Base-by-base conservation (phyloP, 2,888 invertebrate genomes). In the Drosophila nigricruria region DNA sequence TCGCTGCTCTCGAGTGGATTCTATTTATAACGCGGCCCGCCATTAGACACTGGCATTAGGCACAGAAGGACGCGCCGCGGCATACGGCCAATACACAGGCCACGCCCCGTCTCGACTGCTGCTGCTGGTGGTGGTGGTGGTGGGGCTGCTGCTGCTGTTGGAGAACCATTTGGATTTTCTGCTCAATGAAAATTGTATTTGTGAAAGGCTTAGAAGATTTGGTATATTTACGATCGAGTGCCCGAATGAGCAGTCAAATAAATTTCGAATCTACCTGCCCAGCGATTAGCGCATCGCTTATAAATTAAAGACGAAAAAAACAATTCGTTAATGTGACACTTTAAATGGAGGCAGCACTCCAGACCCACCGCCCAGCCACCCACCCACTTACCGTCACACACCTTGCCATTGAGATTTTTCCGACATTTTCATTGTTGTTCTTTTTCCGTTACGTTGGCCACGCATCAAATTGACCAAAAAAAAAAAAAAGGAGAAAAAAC, bases 251-350 rank as follows among this genome's bases (percentile, higher is more conserved):
- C 18, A 78, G 58, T 81, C 73, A 70, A 81, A 85, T 87, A 87
- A 87, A 85, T 89, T 73, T 52, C n/a, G 53, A 70, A 38, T 54
- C 60, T 88, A 84, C 84, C 84, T 84, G 89, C 52, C 57, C 66
- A 66, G 53, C 80, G 68, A 86, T 86, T 80, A 86, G 60, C 53
- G 72, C 27, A 63, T 38, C 57, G 70, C 64, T 42, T 57, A 82
- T 91, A 87, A 91, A 90, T 91, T 81, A 79, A 58, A 52, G 43
- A 25, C 73, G 76, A 10, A 67, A 16, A 79, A 78, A 86, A 78
- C 87, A 91, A 88, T 90, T 91, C 82, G 82, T 81, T 91, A 87
- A 91, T 89, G 91, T 91, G 91, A 91, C 92, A 86, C 72, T 74
- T 90, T 88, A 71, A 89, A 84, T 90, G 84, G 76, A 76, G 76